Evolutionary conservation across 2,797 vertebrate species (phyloP).

Genomic region (Tympanoctomys barrerae): DNA sequence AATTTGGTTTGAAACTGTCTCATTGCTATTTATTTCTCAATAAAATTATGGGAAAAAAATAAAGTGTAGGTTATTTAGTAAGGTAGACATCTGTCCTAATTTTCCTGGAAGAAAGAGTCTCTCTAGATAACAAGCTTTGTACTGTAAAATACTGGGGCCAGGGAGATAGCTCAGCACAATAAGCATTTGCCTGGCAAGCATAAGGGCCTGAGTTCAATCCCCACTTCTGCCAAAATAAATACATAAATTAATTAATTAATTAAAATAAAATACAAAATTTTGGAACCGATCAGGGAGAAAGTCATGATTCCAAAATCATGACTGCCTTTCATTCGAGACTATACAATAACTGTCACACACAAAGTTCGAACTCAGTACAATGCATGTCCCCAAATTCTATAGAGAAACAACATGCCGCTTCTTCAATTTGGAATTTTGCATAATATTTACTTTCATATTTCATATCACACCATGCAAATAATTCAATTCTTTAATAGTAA

Average conservation of each 20-base stretch:
- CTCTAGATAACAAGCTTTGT: neutral
- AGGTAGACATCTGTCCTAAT: neutral
- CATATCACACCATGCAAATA: neutral
- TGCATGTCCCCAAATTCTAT: neutral
- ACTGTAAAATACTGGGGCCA: neutral
- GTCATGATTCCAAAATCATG: too few relatives aligned
- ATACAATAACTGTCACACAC: neutral
- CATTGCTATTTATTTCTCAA: too few relatives aligned
- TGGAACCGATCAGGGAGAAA: neutral
- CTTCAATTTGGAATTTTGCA: neutral
- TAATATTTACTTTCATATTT: neutral
- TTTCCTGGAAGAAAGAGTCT: neutral
- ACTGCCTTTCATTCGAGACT: neutral
- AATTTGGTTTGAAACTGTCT: too few relatives aligned
- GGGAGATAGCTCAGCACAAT: too few relatives aligned
- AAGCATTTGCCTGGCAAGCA: too few relatives aligned
- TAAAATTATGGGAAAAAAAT: too few relatives aligned
- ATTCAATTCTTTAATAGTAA: constrained; percentile 14
- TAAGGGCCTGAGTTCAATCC: too few relatives aligned
- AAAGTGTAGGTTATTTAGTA: neutral
- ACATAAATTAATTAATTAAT: too few relatives aligned
- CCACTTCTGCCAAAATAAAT: too few relatives aligned
- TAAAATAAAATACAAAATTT: neutral
- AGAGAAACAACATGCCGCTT: neutral
- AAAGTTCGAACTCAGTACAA: constrained; percentile 7